Percentiles rank a stretch among this genome's conserved stretches.
Evolutionary conservation across 2,797 vertebrate species (phyloP).

Genomic region (Hippocampus kuda): DNA sequence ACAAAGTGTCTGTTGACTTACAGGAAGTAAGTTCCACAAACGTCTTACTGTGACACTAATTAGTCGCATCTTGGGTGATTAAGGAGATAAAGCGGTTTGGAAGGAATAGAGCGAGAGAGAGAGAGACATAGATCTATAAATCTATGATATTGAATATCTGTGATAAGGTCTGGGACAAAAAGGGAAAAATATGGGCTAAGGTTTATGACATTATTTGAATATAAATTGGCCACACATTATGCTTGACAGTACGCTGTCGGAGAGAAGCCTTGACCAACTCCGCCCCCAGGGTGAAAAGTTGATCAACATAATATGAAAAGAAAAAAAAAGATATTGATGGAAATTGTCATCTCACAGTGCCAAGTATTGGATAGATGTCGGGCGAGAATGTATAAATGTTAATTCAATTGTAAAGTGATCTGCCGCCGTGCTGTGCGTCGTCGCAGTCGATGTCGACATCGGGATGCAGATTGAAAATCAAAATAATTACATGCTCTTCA

Average conservation of each 20-base stretch:
- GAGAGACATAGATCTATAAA: neutral
- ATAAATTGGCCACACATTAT: neutral
- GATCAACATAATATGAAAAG: too few relatives aligned
- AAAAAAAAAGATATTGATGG: neutral
- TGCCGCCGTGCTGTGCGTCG: conserved; percentile 11
- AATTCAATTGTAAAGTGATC: neutral
- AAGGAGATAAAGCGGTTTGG: neutral
- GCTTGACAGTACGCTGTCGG: neutral
- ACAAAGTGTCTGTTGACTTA: neutral
- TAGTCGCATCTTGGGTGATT: neutral
- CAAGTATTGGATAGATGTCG: neutral
- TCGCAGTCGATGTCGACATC: conserved; percentile 24
- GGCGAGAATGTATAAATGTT: neutral
- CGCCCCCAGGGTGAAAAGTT: neutral
- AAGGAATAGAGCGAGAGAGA: too few relatives aligned
- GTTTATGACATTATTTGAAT: too few relatives aligned
- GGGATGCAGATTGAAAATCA: conserved; percentile 24
- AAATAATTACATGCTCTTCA: conserved; percentile 5
- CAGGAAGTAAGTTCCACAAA: neutral
- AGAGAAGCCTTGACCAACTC: too few relatives aligned
- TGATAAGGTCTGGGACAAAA: neutral
- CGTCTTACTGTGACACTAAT: neutral
- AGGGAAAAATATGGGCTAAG: neutral
- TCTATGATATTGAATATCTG: neutral
- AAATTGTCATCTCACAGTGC: neutral